These are phyloP conservation scores for Gavialis gangeticus DNA, from an alignment of 2,113 vertebrate species.

Conservation along the genomic window DNA sequence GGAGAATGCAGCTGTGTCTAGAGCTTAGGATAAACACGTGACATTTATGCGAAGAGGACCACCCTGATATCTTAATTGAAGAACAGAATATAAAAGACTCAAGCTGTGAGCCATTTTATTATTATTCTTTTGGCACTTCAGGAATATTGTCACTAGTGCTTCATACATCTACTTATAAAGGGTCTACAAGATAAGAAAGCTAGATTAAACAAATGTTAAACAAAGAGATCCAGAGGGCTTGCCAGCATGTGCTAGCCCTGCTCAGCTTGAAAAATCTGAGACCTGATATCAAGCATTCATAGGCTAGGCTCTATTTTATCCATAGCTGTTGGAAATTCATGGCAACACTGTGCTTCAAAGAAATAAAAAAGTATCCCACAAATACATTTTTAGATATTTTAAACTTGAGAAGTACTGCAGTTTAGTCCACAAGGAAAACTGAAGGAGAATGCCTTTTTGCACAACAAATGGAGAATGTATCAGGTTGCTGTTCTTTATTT, in stretches of 20 bases:
- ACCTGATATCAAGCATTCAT: background rate
- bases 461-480: background rate
- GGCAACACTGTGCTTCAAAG: background rate
- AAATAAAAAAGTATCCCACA: background rate
- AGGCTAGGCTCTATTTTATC: background rate
- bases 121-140: background rate
- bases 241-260: background rate
- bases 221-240: background rate
- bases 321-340: background rate
- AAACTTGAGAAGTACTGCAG: accelerated
- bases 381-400: background rate
- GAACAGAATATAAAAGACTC: background rate
- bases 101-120: background rate
- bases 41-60: background rate
- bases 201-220: background rate
- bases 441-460: background rate
- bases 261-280: background rate
- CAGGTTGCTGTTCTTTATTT: background rate
- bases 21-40: background rate
- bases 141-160: background rate
- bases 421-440: background rate
- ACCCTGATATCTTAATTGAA: accelerated
- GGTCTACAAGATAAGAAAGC: background rate
- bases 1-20: background rate
- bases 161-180: background rate